These are phyloP conservation scores for Coronaproctus castanopsis DNA, from an alignment of 2,888 invertebrate genomes.

Conservation along the genomic window DNA sequence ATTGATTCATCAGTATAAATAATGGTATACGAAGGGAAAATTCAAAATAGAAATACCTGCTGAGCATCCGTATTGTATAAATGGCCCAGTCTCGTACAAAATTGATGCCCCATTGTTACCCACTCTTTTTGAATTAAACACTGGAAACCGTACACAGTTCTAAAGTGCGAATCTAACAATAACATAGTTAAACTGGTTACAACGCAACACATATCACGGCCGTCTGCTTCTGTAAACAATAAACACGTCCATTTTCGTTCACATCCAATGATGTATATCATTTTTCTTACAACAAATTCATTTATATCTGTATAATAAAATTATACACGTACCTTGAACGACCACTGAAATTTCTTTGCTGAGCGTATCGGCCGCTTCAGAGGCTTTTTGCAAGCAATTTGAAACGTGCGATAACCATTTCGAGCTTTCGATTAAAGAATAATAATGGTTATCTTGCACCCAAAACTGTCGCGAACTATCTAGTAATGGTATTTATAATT, in stretches of 20 bases:
- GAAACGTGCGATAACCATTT: conserved; percentile 72
- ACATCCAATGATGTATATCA: conserved; percentile 1
- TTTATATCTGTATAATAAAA: neutral
- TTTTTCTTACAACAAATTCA: conserved; percentile 2
- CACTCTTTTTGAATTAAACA: conserved; percentile 85
- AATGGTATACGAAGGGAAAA: no score
- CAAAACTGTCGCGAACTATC: conserved; percentile 31
- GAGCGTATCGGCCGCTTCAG: conserved; percentile 46
- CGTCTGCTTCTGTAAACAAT: conserved; percentile 40
- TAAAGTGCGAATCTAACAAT: conserved; percentile 59
- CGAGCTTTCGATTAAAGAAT: conserved; percentile 52
- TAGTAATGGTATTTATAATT: no score
- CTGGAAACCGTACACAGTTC: conserved; percentile 72
- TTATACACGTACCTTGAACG: conserved; percentile 44
- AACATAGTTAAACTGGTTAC: conserved; percentile 73
- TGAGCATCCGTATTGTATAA: conserved; percentile 19
- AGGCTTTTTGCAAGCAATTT: conserved; percentile 49
- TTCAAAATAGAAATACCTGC: conserved; percentile 15
- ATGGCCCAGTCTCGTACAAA: conserved; percentile 33
- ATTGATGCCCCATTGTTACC: conserved; percentile 81
- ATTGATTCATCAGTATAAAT: no score
- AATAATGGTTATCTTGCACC: conserved; percentile 63
- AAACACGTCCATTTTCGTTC: conserved; percentile 3
- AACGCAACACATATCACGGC: conserved; percentile 70
- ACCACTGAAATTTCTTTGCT: conserved; percentile 51